Conservation (phyloP, 2,797 vertebrate species). For the Astyanax mexicanus region DNA sequence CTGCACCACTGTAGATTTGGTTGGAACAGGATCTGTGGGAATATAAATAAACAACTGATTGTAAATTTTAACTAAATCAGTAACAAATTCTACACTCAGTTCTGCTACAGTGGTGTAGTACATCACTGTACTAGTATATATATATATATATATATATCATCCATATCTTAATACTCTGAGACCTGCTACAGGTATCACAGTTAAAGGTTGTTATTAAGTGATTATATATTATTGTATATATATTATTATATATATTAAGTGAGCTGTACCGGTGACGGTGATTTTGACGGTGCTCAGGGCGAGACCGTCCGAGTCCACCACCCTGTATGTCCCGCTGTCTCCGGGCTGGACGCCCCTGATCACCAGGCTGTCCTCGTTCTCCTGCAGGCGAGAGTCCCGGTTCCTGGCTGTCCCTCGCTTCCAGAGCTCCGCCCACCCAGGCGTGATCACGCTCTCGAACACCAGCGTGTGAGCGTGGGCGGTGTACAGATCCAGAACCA, state of each 20-base stretch:
- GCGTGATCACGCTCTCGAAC: slow-evolving; percentile 61
- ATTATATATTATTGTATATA: too few species aligned
- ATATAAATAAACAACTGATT: not conserved
- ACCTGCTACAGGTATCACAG: too few species aligned
- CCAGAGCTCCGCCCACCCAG: slow-evolving; percentile 66
- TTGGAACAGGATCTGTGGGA: slow-evolving; percentile 3
- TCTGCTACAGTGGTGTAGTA: too few species aligned
- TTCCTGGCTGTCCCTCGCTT: not conserved
- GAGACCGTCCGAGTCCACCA: slow-evolving; percentile 68
- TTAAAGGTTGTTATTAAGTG: too few species aligned
- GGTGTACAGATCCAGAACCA: slow-evolving; percentile 68
- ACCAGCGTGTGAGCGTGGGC: slow-evolving; percentile 58
- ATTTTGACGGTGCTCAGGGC: slow-evolving; percentile 72
- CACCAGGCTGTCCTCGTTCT: slow-evolving; percentile 32
- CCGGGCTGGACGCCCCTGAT: slow-evolving; percentile 28
- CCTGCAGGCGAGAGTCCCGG: slow-evolving; percentile 24
- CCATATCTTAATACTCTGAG: too few species aligned
- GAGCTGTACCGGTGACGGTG: slow-evolving; percentile 56
- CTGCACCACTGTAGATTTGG: not conserved
- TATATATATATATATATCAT: too few species aligned
- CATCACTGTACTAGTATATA: too few species aligned
- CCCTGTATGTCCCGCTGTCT: slow-evolving; percentile 69
- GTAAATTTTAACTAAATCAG: too few species aligned
- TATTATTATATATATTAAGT: too few species aligned
- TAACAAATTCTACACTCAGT: too few species aligned